Conservation (phyloP, 2,113 vertebrate genomes). For the Oncorhynchus gorbuscha region DNA sequence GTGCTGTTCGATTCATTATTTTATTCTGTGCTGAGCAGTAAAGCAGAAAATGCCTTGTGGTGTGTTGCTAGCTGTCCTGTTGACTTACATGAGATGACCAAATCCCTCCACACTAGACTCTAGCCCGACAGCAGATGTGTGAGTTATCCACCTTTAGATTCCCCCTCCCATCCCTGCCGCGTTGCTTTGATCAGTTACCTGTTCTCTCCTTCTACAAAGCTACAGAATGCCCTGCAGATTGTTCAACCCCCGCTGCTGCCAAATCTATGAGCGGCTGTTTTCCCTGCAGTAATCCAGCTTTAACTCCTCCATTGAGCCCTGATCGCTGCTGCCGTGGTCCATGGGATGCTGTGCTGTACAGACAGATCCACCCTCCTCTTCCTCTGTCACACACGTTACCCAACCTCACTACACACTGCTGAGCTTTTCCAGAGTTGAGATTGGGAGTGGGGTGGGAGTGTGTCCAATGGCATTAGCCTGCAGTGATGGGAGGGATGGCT, state of each 20-base stretch:
- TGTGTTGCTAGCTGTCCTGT: conserved; percentile 3
- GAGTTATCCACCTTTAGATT: conserved; percentile 20
- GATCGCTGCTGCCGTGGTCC: conserved; percentile 28
- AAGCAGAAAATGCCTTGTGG: conserved; percentile 22
- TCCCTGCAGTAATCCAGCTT: conserved; percentile 59
- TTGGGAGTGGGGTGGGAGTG: conserved; percentile 63
- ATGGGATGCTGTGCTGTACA: conserved; percentile 32
- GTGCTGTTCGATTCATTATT: conserved; percentile 3
- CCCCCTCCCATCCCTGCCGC: conserved; percentile 15
- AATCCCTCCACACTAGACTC: conserved; percentile 29
- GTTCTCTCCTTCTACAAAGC: conserved; percentile 50
- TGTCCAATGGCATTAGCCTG: conserved; percentile 74
- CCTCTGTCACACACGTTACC: conserved; percentile 38
- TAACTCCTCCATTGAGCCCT: conserved; percentile 50
- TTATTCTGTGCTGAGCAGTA: not conserved
- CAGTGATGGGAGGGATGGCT: conserved; percentile 43
- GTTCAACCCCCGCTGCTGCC: conserved; percentile 41
- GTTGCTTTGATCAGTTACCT: conserved; percentile 55
- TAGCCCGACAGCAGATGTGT: conserved; percentile 32
- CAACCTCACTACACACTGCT: conserved; percentile 55
- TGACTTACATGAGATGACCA: conserved; percentile 32
- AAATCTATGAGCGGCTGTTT: conserved; percentile 55
- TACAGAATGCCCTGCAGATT: conserved; percentile 46
- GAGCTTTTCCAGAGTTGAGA: conserved; percentile 63
- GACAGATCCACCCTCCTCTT: conserved; percentile 36